phyloP scores from a whole-genome alignment of 2,113 vertebrate species.

The Anas platyrhynchos region DNA sequence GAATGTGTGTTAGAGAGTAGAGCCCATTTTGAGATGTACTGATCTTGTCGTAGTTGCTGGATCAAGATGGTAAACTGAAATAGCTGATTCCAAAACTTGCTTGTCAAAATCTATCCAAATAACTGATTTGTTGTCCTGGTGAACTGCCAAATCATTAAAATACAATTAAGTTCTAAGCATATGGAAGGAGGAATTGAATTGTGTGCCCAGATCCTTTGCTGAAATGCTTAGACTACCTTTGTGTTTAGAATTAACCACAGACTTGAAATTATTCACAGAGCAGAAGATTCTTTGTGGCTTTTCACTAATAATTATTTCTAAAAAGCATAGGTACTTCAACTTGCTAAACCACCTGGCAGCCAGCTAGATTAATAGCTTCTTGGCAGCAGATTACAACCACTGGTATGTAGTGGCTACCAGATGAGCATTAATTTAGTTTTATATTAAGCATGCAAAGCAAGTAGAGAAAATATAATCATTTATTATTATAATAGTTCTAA shows the following conservation, averaged over 20 bases:
- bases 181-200: not conserved
- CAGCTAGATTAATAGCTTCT: conserved; percentile 29
- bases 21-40: not conserved
- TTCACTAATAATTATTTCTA: conserved; percentile 6
- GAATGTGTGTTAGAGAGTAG: not conserved
- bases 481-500: conserved; percentile 52
- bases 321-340: not conserved
- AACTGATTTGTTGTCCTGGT: not conserved
- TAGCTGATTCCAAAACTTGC: not conserved
- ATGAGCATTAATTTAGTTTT: conserved; percentile 62
- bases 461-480: conserved; percentile 58
- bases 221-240: not conserved
- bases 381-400: conserved; percentile 26
- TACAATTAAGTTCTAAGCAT: not conserved
- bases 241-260: not conserved
- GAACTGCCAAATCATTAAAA: not conserved
- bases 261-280: not conserved
- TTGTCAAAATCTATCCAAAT: not conserved
- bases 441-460: conserved; percentile 57
- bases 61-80: not conserved
- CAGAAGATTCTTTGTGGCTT: not conserved
- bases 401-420: conserved; percentile 4
- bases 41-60: not conserved
- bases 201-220: not conserved
- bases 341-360: conserved; percentile 9